phyloP scores from a whole-genome alignment of 2,888 invertebrate species.

The Ophion obscuratus region DNA sequence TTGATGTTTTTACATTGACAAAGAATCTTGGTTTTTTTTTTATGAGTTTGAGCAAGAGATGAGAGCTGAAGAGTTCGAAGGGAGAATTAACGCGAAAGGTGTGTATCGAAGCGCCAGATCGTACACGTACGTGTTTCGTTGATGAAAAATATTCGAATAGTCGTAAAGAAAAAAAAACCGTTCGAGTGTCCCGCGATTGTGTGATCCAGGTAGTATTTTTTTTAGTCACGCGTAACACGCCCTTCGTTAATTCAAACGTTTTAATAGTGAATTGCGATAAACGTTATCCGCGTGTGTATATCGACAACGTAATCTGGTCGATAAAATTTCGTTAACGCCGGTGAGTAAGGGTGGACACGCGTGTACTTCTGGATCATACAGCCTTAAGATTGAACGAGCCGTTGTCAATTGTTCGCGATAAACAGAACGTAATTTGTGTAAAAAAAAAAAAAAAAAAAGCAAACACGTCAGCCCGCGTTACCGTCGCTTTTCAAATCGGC shows the following conservation, averaged over 20 bases:
- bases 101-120: slow-evolving; percentile 35
- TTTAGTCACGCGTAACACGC: slow-evolving; percentile 54
- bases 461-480: slow-evolving; percentile 39
- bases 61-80: slow-evolving; percentile 5
- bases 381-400: slow-evolving; percentile 13
- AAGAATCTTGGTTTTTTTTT: slow-evolving; percentile 61
- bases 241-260: slow-evolving; percentile 51
- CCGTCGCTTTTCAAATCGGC: slow-evolving; percentile 35
- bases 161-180: neutral
- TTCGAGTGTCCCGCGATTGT: slow-evolving; percentile 36
- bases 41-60: slow-evolving; percentile 50
- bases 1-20: slow-evolving; percentile 62
- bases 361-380: slow-evolving; percentile 30
- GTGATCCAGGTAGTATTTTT: slow-evolving; percentile 27
- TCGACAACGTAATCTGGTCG: slow-evolving; percentile 32
- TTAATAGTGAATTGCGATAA: slow-evolving; percentile 41
- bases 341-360: slow-evolving; percentile 40
- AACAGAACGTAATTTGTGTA: slow-evolving; percentile 42
- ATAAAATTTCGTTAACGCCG: slow-evolving; percentile 51
- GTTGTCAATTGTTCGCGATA: slow-evolving; percentile 44
- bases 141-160: slow-evolving; percentile 4
- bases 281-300: slow-evolving; percentile 3
- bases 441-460: slow-evolving; percentile 13
- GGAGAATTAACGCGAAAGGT: slow-evolving; percentile 17
- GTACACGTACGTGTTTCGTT: slow-evolving; percentile 35